Percentiles rank a stretch among this genome's conserved stretches.
Conservation (phyloP, 2,113 vertebrate species). For the Myotis brandtii region DNA sequence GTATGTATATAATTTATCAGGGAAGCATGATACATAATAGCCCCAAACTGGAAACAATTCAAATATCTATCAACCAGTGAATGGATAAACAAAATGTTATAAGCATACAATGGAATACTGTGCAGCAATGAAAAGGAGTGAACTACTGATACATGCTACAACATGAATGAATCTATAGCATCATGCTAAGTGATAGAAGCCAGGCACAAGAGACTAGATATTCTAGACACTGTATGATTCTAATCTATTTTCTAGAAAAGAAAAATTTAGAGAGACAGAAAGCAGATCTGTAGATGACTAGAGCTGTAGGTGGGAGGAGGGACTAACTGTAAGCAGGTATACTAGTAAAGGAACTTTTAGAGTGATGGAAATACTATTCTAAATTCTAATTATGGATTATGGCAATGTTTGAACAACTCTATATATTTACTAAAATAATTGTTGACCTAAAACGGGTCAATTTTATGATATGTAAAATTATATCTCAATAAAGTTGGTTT, state of each 20-base stretch:
- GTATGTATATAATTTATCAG: not conserved
- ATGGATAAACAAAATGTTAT: not conserved
- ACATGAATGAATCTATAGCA: not conserved
- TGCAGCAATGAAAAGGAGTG: not conserved
- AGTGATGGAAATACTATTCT: not conserved
- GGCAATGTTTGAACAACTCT: not conserved
- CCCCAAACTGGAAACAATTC: not conserved
- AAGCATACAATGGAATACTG: not conserved
- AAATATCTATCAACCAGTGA: not conserved
- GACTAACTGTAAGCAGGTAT: not conserved
- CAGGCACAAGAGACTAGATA: not conserved
- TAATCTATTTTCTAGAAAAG: conserved; percentile 23
- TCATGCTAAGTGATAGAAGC: not conserved
- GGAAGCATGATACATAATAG: not conserved
- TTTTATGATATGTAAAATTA: not conserved
- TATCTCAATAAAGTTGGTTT: not conserved
- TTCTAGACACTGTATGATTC: not conserved
- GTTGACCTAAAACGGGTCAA: not conserved
- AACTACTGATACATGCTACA: not conserved
- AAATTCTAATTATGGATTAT: not conserved
- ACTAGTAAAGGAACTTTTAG: not conserved
- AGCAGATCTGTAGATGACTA: not conserved
- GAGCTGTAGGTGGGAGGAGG: not conserved
- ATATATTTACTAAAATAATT: not conserved
- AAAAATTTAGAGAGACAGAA: not conserved